Conservation (phyloP, 1,140 invertebrate genomes). For the Stenopsyche tienmushanensis region DNA sequence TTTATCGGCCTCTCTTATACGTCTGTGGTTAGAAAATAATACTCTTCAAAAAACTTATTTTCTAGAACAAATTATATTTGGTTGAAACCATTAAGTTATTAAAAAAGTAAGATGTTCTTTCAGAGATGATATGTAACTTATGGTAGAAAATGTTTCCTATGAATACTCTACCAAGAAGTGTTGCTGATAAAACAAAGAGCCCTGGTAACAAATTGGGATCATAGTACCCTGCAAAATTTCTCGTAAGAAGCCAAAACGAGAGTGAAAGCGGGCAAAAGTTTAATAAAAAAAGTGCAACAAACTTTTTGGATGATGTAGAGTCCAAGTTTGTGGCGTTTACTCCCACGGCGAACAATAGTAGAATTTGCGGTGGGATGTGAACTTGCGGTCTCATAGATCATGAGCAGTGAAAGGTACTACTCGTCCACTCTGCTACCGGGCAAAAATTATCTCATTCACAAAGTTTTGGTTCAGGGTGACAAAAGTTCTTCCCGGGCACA, state of each 20-base stretch:
- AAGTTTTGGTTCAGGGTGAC: too few species aligned
- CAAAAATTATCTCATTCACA: background rate
- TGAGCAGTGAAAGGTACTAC: background rate
- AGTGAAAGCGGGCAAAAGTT: constrained; percentile 24
- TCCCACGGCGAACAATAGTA: background rate
- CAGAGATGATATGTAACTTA: too few species aligned
- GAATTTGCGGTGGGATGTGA: background rate
- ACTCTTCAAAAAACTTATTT: too few species aligned
- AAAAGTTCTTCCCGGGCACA: too few species aligned
- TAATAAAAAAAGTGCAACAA: constrained; percentile 24
- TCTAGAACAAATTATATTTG: too few species aligned
- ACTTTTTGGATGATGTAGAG: constrained; percentile 14
- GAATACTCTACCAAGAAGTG: background rate
- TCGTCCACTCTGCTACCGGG: background rate
- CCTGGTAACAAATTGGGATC: constrained; percentile 17
- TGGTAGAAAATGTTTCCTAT: too few species aligned
- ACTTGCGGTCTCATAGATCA: constrained; percentile 1
- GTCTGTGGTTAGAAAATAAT: too few species aligned
- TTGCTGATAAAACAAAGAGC: constrained; percentile 14
- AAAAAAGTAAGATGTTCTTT: too few species aligned
- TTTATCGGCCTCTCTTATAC: too few species aligned
- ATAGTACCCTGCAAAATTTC: background rate
- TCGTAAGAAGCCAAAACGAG: constrained; percentile 17
- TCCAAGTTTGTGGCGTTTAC: constrained; percentile 3
- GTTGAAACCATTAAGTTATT: too few species aligned